Percentiles rank a stretch among this genome's conserved stretches.
Conservation (phyloP, 2,888 invertebrate genomes). For the Nemurella pictetii region DNA sequence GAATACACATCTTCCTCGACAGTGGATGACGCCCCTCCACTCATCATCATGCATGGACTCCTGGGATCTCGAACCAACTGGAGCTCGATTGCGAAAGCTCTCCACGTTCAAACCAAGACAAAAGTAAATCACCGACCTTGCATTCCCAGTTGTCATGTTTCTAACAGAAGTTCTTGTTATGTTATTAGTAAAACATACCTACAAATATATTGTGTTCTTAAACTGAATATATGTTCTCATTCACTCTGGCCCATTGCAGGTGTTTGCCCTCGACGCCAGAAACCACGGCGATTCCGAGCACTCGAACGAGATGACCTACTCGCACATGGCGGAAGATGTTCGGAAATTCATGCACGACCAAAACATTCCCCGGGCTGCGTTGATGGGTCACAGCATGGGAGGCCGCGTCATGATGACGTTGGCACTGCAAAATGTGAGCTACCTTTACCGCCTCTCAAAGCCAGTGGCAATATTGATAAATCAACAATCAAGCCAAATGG, state of each 20-base stretch:
- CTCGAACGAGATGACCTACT: constrained; percentile 69
- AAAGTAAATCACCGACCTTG: constrained; percentile 55
- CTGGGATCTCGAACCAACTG: constrained; percentile 88
- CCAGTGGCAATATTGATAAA: no score
- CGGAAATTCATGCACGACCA: constrained; percentile 65
- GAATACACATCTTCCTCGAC: constrained; percentile 62
- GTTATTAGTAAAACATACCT: no score
- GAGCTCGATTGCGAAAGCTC: constrained; percentile 75
- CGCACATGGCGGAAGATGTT: constrained; percentile 74
- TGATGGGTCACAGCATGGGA: constrained; percentile 95
- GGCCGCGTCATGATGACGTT: constrained; percentile 83
- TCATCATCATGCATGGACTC: constrained; percentile 84
- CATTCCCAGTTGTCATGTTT: no score
- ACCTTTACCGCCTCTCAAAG: not conserved
- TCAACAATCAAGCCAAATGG: no score
- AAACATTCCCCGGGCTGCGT: constrained; percentile 63
- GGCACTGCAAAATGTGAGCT: not conserved
- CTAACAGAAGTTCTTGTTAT: no score
- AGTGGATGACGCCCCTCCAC: constrained; percentile 53
- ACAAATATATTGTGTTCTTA: no score
- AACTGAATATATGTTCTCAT: not conserved
- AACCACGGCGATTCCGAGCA: constrained; percentile 96
- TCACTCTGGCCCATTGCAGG: constrained; percentile 49
- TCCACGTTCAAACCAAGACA: constrained; percentile 63
- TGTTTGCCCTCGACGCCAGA: constrained; percentile 83